Base-by-base conservation (phyloP, 2,113 vertebrate species). In the Mola mola region DNA sequence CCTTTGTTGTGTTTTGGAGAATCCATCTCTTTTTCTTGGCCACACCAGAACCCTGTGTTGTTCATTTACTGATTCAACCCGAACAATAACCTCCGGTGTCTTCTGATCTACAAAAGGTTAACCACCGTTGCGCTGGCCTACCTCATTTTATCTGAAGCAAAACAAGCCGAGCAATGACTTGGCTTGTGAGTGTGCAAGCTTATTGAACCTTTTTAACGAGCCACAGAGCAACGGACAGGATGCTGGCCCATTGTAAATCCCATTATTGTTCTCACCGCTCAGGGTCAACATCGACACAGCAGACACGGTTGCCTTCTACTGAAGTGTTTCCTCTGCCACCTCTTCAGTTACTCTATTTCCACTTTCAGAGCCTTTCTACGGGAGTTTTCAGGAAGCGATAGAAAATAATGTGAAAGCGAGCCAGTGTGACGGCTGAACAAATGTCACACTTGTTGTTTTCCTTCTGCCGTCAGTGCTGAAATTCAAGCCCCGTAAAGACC, bases 1-100 rank as follows among this genome's bases (percentile, higher is more conserved):
- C 12, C 6, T 44, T 56, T 60, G 44, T 69, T 57, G 31, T 33
- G 31, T 33, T 33, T 46, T 34, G 28, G 28, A 62, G 40, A 51
- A 48, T 61, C 29, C 22, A 6, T 33, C 19, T 63, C 59, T 79
- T 81, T 83, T 61, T 11, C 17, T 82, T 73, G 38, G 31, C 59
- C 43, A 21, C 34, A 10, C 60, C 68, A 76, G 70, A 71, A 70
- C 69, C 12, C 2, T 0, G 10, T 77, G 85, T 79, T 78, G 70
- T 19, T 64, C 47, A 31, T 52, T 50, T 50, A 50, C 70, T 43
- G 17, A 4, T 38, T 44, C 31, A 50, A 24, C 28, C 60, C 13
- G 33, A 79, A 84, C 63, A 53, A 65, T 56, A 60, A 62, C 69
- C 42, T 8, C 29, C 34, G 21, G 42, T 61, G 55, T 62, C 62